Percentiles rank a stretch among this genome's conserved stretches.
These are phyloP conservation scores for Alca torda DNA, from an alignment of 2,797 vertebrate species.

Conservation along the genomic window DNA sequence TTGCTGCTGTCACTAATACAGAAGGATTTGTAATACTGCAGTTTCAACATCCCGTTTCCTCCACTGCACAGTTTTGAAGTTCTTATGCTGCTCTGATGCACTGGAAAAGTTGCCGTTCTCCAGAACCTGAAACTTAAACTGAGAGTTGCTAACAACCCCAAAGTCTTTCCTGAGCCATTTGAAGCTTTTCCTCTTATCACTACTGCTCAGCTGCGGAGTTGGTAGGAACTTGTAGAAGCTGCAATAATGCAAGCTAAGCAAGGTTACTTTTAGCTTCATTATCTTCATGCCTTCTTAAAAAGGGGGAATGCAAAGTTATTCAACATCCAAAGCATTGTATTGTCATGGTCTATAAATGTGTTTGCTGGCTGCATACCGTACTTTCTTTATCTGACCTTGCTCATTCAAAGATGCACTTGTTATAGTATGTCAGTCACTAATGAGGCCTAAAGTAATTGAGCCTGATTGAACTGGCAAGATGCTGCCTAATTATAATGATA, in stretches of 20 bases:
- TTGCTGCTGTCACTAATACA: neutral
- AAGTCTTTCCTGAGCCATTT: neutral
- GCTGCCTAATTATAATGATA: conserved; percentile 89
- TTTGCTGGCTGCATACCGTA: conserved; percentile 61
- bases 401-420: conserved; percentile 77
- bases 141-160: neutral
- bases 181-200: neutral
- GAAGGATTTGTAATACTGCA: neutral
- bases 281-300: conserved; percentile 31
- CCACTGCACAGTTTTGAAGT: neutral
- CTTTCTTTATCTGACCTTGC: conserved; percentile 78
- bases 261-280: conserved; percentile 36
- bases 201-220: neutral
- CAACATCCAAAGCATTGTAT: conserved; percentile 7
- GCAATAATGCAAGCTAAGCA: conserved; percentile 30
- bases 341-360: conserved; percentile 46
- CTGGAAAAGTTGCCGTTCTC: neutral
- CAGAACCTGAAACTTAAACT: neutral
- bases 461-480: conserved; percentile 87
- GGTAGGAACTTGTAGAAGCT: neutral
- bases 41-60: neutral
- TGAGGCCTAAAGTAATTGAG: conserved; percentile 86
- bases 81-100: neutral
- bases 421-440: conserved; percentile 86
- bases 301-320: conserved; percentile 9